Conservation (phyloP, 2,113 vertebrate genomes). For the Panthera leo region DNA sequence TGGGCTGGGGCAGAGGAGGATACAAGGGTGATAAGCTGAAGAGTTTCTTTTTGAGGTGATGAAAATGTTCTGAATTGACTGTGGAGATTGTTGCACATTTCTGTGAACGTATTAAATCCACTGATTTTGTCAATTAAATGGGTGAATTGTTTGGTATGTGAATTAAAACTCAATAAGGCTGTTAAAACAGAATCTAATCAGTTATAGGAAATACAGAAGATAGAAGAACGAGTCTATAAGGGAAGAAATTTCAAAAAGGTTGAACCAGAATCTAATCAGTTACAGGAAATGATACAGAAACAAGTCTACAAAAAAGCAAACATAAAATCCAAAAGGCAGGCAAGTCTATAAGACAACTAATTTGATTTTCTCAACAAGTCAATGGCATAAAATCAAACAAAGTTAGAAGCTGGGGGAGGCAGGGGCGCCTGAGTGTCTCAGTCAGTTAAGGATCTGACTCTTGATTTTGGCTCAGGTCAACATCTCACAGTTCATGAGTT, state of each 20-base stretch:
- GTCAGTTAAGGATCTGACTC: no score
- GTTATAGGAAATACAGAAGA: neutral
- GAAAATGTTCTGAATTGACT: neutral
- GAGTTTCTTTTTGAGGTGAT: neutral
- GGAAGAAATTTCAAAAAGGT: neutral
- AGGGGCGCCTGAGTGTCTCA: no score
- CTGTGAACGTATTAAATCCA: neutral
- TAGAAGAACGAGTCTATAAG: slow-evolving; percentile 17
- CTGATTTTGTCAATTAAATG: neutral
- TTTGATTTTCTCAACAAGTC: neutral
- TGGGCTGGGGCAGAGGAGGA: neutral
- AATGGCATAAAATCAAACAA: slow-evolving; percentile 4
- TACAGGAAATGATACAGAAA: neutral
- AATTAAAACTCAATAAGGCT: neutral
- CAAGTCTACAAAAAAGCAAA: slow-evolving; percentile 4
- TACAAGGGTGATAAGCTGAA: neutral
- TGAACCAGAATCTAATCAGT: neutral
- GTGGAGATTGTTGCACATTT: neutral
- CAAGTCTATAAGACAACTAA: neutral
- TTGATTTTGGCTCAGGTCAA: no score
- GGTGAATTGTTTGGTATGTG: neutral
- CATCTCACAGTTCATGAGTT: no score
- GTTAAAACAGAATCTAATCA: neutral
- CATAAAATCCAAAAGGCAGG: neutral
- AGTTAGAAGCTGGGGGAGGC: neutral